Evolutionary conservation across 2,888 invertebrate species (phyloP).

Genomic region (Gnatocerus cornutus): DNA sequence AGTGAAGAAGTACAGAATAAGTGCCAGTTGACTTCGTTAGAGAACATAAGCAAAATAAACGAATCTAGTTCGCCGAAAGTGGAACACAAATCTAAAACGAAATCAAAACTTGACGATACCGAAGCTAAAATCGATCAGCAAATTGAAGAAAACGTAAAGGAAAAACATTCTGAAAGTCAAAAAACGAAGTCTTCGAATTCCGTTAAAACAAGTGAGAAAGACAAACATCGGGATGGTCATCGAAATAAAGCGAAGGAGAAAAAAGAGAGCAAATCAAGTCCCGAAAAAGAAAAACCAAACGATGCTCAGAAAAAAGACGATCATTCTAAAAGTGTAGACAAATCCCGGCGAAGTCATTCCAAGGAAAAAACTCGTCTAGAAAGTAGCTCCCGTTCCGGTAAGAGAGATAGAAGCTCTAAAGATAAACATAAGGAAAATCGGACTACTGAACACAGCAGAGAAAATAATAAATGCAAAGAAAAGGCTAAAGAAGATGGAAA

Average conservation of each 20-base stretch:
- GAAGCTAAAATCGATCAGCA: no score
- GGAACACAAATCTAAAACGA: not conserved
- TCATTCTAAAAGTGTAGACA: conserved; percentile 7
- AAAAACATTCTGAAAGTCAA: not conserved
- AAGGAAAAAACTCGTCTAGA: conserved; percentile 21
- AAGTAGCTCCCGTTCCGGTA: not conserved
- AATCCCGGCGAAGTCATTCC: conserved; percentile 16
- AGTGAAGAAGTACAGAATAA: conserved; percentile 7
- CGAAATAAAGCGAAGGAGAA: not conserved
- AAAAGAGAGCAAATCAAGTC: not conserved
- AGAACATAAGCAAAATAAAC: not conserved
- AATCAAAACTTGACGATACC: not conserved
- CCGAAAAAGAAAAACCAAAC: not conserved
- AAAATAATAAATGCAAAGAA: not conserved
- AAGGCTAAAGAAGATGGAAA: not conserved
- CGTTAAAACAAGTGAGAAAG: conserved; percentile 4
- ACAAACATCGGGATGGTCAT: conserved; percentile 15
- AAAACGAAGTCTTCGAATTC: conserved; percentile 6
- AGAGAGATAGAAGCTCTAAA: not conserved
- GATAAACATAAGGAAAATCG: conserved; percentile 4
- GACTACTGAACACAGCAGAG: not conserved
- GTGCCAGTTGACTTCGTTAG: not conserved
- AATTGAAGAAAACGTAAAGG: not conserved
- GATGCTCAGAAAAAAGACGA: conserved; percentile 6
- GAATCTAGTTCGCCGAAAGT: not conserved